These are phyloP conservation scores for Neoaliturus tenellus DNA, from an alignment of 2,888 invertebrate species.

Conservation along the genomic window DNA sequence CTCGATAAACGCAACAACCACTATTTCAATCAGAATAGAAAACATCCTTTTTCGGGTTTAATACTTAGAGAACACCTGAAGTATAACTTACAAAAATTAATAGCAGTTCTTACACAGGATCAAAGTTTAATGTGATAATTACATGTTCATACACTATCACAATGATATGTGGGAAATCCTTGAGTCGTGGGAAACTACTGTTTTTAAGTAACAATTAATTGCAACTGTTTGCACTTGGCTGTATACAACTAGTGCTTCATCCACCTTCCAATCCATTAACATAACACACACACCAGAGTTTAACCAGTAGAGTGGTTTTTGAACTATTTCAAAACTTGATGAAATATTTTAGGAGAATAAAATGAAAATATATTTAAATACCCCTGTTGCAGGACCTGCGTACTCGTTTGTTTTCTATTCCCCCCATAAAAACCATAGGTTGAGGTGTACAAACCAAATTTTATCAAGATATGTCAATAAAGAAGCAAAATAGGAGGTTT, in stretches of 20 bases:
- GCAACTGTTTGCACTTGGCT: not conserved
- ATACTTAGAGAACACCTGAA: too few relatives aligned
- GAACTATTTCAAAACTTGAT: too few relatives aligned
- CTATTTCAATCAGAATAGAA: not conserved
- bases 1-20: not conserved
- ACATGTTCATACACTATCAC: not conserved
- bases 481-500: too few relatives aligned
- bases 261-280: constrained; percentile 8
- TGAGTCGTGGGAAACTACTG: not conserved
- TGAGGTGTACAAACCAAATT: too few relatives aligned
- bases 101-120: not conserved
- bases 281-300: not conserved
- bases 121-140: not conserved
- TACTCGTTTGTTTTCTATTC: too few relatives aligned
- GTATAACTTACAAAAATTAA: not conserved
- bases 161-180: not conserved
- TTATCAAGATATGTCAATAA: too few relatives aligned
- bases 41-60: not conserved
- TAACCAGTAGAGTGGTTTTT: too few relatives aligned
- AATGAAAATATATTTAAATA: too few relatives aligned
- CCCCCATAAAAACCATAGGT: too few relatives aligned
- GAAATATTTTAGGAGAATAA: too few relatives aligned
- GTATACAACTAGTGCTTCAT: too few relatives aligned
- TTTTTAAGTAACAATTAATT: not conserved
- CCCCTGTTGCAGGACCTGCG: too few relatives aligned